These are phyloP conservation scores for Uropetala carovei DNA, from an alignment of 2,888 invertebrate genomes.

Conservation along the genomic window DNA sequence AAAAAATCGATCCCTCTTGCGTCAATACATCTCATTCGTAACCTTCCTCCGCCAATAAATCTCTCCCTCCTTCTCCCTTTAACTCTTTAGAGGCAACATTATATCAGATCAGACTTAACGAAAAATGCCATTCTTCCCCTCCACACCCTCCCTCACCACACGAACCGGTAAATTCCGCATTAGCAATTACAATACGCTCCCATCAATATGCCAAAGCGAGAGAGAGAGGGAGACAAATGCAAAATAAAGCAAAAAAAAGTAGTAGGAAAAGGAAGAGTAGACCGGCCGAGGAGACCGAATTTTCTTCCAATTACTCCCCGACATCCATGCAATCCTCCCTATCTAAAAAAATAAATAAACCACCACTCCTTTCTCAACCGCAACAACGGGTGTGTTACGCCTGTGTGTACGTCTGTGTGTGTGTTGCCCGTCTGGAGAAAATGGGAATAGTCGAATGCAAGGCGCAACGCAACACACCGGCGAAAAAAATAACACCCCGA, in stretches of 20 bases:
- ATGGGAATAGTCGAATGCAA: background rate
- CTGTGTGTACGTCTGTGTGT: background rate
- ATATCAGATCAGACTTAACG: slow-evolving; percentile 62
- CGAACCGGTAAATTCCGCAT: slow-evolving; percentile 51
- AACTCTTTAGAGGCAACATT: slow-evolving; percentile 32
- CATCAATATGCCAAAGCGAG: slow-evolving; percentile 59
- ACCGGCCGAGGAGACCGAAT: slow-evolving; percentile 49
- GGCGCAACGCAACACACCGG: slow-evolving; percentile 5
- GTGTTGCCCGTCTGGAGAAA: background rate
- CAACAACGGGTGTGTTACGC: background rate
- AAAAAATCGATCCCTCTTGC: slow-evolving; percentile 17
- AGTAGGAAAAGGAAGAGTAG: background rate
- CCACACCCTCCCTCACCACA: background rate
- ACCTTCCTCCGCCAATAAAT: slow-evolving; percentile 50
- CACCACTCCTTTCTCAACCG: background rate
- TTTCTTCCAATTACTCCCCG: slow-evolving; percentile 63
- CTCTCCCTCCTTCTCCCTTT: slow-evolving; percentile 20
- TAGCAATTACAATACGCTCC: slow-evolving; percentile 64
- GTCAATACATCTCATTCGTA: slow-evolving; percentile 62
- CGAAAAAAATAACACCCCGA: background rate
- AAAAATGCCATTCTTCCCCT: slow-evolving; percentile 40
- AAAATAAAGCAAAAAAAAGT: background rate
- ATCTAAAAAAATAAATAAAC: slow-evolving; percentile 36
- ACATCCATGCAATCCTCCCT: slow-evolving; percentile 55
- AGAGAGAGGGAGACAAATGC: slow-evolving; percentile 15